A percentile compares a stretch with the other conserved stretches of the same genome.
Evolutionary conservation across 2,113 vertebrate species (phyloP).

Genomic region (Sphyrna mokarran): DNA sequence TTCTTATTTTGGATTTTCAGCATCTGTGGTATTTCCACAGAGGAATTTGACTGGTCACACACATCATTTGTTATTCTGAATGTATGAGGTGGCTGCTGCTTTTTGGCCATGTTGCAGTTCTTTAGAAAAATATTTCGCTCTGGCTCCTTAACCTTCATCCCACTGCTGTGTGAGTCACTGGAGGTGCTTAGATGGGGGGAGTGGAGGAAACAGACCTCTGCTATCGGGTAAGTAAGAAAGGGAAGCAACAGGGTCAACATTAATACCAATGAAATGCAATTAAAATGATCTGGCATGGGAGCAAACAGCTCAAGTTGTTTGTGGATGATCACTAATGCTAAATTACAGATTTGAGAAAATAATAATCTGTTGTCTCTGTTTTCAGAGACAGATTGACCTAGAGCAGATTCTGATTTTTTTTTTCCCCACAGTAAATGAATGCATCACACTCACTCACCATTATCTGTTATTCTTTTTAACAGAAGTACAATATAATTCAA

Average conservation of each 20-base stretch:
- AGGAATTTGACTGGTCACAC: neutral
- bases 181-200: neutral
- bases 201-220: too few species aligned
- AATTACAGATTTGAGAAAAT: neutral
- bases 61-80: neutral
- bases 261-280: neutral
- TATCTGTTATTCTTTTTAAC: neutral
- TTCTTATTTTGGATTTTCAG: too few species aligned
- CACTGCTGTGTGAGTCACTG: neutral
- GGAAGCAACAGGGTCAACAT: neutral
- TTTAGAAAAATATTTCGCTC: neutral
- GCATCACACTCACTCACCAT: neutral
- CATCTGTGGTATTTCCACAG: too few species aligned
- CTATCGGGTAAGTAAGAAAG: neutral
- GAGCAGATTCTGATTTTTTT: neutral
- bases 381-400: neutral
- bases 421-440: neutral
- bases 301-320: neutral
- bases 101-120: neutral
- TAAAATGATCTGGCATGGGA: neutral
- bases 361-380: neutral
- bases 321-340: neutral
- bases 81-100: neutral
- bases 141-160: neutral
- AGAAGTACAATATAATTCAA: neutral